These are phyloP conservation scores for Poeciliopsis retropinna DNA, from an alignment of 2,113 vertebrate species.

Conservation along the genomic window DNA sequence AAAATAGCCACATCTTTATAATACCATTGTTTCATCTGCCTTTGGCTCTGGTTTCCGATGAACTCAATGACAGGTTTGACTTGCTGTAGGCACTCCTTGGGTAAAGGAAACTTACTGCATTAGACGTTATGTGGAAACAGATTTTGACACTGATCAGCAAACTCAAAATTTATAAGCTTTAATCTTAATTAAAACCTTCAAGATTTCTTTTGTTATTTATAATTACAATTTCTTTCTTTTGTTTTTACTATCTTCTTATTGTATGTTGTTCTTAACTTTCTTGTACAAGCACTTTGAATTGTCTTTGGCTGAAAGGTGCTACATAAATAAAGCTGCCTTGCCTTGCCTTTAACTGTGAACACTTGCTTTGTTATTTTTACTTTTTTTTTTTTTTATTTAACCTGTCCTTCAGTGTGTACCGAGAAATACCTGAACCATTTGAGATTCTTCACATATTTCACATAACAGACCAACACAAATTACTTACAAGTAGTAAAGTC, in stretches of 20 bases:
- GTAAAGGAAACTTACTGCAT: not conserved
- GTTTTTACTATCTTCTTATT: too few relatives aligned
- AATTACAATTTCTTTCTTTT: too few relatives aligned
- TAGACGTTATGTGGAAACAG: not conserved
- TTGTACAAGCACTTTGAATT: too few relatives aligned
- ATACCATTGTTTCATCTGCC: slow-evolving; percentile 46
- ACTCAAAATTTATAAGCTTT: not conserved
- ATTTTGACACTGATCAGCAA: not conserved
- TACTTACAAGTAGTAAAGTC: not conserved
- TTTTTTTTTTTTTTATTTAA: not conserved
- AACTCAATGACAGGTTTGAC: not conserved
- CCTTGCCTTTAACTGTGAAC: not conserved
- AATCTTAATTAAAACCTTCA: not conserved
- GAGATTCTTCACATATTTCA: not conserved
- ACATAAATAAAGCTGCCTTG: too few relatives aligned
- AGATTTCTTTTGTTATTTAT: too few relatives aligned
- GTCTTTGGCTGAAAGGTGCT: too few relatives aligned
- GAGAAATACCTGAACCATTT: not conserved
- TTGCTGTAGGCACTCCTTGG: not conserved
- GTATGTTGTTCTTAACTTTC: too few relatives aligned
- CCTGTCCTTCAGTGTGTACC: not conserved
- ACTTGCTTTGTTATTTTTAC: not conserved
- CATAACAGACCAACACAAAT: not conserved
- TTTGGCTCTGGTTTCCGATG: slow-evolving; percentile 7
- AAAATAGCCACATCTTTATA: not conserved